Base-by-base conservation (phyloP, 2,113 vertebrate species). In the Burhinus oedicnemus region DNA sequence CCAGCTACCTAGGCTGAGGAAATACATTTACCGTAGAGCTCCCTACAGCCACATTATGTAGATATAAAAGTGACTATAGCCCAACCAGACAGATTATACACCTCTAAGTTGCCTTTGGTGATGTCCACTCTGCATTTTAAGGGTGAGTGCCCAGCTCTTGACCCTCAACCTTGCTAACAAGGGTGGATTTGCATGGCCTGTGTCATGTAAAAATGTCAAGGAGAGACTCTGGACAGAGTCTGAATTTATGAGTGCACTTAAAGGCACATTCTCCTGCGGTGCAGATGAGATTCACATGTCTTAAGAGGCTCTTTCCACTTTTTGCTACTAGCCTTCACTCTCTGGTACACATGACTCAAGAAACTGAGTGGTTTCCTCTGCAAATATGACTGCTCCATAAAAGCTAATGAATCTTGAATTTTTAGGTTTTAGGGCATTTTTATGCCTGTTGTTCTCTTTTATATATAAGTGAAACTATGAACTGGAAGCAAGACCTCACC, bases 391-490 rank as follows among this genome's bases (percentile, higher is more conserved):
- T 82, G 11, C 15, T 83, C 32, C n/a, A 19, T n/a, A 74, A 82
- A 45, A 18, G 40, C 10, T 45, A n/a, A 15, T 29, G 62, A 71
- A 47, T 71, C 25, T 7, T 23, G 27, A 68, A 9, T 38, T 65
- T 70, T 83, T n/a, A 51, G 17, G 15, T 95, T 88, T 65, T 40
- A 55, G 75, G 32, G 26, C 12, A 62, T 11, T 64, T 71, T 16
- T 7, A 61, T 40, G 2, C 1, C 9, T 2, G 0, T 57, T 57
- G 6, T 13, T 62, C 2, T 65, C 7, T 61, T 45, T 42, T 57
- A 29, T 57, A 44, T 38, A 13, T 27, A 36, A 49, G 8, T 40
- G 26, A 69, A 87, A 61, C 10, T 44, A 57, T 40, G 11, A 27
- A 52, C 34, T 62, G 64, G 9, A 80, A 81, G 23, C 1, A 74